Evolutionary conservation across 2,888 invertebrate genomes (phyloP).

Genomic region (Noctua fimbriata): DNA sequence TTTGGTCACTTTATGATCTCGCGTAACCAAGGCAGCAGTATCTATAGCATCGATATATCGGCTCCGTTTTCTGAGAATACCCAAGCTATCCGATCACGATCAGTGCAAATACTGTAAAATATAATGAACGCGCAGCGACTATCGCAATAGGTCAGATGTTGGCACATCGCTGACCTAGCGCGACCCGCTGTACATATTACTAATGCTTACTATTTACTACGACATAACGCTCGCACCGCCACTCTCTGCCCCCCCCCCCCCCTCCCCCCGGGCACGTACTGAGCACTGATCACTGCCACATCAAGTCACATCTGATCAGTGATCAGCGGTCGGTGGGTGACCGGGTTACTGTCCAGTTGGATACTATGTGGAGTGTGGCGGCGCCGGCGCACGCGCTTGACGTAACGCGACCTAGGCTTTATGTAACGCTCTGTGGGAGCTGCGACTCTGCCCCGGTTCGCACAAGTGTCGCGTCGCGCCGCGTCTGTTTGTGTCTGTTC

Average conservation of each 20-base stretch:
- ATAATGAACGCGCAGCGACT: neutral
- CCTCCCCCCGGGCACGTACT: neutral
- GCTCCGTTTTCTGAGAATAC: slow-evolving; percentile 4
- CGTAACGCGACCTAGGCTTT: slow-evolving; percentile 45
- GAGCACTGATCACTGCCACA: neutral
- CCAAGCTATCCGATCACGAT: neutral
- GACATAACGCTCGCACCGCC: slow-evolving; percentile 7
- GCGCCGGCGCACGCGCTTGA: slow-evolving; percentile 36
- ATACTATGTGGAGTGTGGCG: slow-evolving; percentile 14
- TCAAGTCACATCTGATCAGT: neutral
- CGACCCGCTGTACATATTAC: slow-evolving; percentile 38
- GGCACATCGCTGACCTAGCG: slow-evolving; percentile 42
- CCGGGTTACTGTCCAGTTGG: slow-evolving; percentile 34
- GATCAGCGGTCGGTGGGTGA: slow-evolving; percentile 20
- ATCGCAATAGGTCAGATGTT: slow-evolving; percentile 44
- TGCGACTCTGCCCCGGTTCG: slow-evolving; percentile 45
- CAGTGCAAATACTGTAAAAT: neutral
- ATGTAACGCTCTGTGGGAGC: slow-evolving; percentile 41
- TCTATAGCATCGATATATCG: neutral
- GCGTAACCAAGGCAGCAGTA: neutral
- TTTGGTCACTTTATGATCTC: neutral
- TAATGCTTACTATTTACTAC: slow-evolving; percentile 38
- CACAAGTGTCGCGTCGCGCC: slow-evolving; percentile 22
- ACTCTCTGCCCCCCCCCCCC: neutral
- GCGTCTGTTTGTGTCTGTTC: slow-evolving; percentile 42